Evolutionary conservation across 2,888 invertebrate species (phyloP).

Genomic region (Brassicogethes aeneus): DNA sequence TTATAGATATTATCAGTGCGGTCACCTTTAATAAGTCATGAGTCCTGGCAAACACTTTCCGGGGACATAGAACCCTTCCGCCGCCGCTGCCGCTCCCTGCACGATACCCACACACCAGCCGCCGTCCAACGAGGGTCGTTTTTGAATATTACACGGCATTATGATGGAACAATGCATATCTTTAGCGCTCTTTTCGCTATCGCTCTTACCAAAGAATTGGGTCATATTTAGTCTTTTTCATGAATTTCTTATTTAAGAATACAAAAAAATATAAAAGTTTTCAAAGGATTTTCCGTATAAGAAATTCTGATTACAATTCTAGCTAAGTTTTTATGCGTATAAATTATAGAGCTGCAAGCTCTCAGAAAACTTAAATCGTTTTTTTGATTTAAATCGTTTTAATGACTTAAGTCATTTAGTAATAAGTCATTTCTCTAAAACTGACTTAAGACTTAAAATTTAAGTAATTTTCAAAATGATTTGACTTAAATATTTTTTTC

Average conservation of each 20-base stretch:
- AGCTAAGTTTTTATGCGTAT: too few species aligned
- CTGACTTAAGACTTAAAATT: too few species aligned
- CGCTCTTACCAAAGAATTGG: background rate
- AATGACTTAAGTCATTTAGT: too few species aligned
- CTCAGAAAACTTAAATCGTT: too few species aligned
- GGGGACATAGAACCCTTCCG: conserved; percentile 13
- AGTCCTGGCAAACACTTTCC: conserved; percentile 14
- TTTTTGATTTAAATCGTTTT: too few species aligned
- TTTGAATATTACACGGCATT: background rate
- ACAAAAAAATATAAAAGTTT: too few species aligned
- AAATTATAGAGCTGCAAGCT: too few species aligned
- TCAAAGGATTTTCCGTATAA: too few species aligned
- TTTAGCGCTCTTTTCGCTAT: background rate
- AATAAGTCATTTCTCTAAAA: too few species aligned
- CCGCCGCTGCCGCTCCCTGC: conserved; percentile 9
- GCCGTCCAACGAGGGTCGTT: conserved; percentile 1
- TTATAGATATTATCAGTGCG: conserved; percentile 21
- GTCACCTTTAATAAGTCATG: conserved; percentile 22
- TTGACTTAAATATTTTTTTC: too few species aligned
- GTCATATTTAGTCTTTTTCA: background rate
- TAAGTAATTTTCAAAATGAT: too few species aligned
- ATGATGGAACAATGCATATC: background rate
- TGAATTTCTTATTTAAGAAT: background rate
- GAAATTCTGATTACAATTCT: too few species aligned
- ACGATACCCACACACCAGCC: conserved; percentile 12